Evolutionary conservation across 2,113 vertebrate species (phyloP).

Genomic region (Agapornis roseicollis): DNA sequence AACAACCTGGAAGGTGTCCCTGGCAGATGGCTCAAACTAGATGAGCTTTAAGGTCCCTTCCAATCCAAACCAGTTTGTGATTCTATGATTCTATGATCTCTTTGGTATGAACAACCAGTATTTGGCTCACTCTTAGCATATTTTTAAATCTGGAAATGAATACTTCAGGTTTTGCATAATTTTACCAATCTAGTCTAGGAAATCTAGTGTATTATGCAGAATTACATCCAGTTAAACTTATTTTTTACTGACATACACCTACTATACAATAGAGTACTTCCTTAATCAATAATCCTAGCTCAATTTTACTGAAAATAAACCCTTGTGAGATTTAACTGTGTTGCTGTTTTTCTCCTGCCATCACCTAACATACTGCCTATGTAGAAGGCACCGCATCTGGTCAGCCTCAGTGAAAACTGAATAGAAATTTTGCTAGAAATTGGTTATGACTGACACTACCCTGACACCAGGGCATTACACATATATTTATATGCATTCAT

Average conservation of each 20-base stretch:
- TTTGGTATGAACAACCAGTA: neutral
- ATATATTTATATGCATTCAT: neutral
- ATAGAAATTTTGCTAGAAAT: neutral
- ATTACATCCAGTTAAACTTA: neutral
- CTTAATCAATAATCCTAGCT: neutral
- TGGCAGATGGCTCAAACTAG: neutral
- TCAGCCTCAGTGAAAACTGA: neutral
- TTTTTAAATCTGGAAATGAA: neutral
- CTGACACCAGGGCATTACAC: neutral
- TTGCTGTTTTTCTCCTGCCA: neutral
- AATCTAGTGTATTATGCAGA: neutral
- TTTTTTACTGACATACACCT: neutral
- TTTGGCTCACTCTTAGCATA: neutral
- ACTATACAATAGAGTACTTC: neutral
- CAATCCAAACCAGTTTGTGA: neutral
- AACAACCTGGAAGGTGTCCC: neutral
- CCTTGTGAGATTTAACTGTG: neutral
- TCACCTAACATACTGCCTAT: neutral
- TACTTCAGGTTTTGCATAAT: neutral
- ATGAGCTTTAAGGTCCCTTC: neutral
- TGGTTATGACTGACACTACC: neutral
- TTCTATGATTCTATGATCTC: neutral
- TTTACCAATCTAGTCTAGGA: neutral
- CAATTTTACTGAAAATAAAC: conserved; percentile 31
- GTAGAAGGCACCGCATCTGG: neutral